Evolutionary conservation across 2,888 invertebrate genomes (phyloP).

Genomic region (Drosophila affinis): DNA sequence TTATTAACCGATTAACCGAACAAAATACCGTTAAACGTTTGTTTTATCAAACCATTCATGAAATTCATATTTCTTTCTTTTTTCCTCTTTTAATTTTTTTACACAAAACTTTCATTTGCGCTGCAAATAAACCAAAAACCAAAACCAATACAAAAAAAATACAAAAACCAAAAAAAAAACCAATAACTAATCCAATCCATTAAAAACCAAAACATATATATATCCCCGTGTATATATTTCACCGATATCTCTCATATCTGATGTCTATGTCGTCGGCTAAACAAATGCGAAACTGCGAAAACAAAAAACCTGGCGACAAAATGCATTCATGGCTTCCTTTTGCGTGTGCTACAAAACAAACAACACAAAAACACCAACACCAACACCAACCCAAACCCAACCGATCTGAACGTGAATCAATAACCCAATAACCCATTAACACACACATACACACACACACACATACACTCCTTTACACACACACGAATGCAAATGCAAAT

Average conservation of each 20-base stretch:
- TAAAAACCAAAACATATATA: conserved; percentile 26
- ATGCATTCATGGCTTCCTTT: conserved; percentile 79
- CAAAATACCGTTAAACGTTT: conserved; percentile 35
- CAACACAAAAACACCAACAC: conserved; percentile 14
- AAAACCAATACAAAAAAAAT: neutral
- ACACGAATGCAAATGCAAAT: conserved; percentile 42
- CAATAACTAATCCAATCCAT: conserved; percentile 36
- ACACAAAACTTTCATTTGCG: conserved; percentile 65
- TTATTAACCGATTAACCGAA: conserved; percentile 49
- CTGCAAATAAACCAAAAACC: conserved; percentile 31
- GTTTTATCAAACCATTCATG: conserved; percentile 57
- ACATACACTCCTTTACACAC: conserved; percentile 3
- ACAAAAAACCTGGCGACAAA: conserved; percentile 65
- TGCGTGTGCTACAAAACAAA: conserved; percentile 61
- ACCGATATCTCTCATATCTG: conserved; percentile 13
- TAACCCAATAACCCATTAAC: conserved; percentile 25
- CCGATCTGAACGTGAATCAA: conserved; percentile 30
- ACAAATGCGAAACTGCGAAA: conserved; percentile 67
- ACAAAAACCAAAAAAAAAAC: too few relatives aligned
- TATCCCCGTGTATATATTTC: conserved; percentile 30
- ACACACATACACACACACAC: conserved; percentile 26
- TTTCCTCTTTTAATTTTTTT: conserved; percentile 63
- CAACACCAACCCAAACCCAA: conserved; percentile 23
- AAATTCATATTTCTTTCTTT: conserved; percentile 72
- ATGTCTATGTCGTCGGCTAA: conserved; percentile 63